Evolutionary conservation across 2,113 vertebrate species (phyloP).

Genomic region (Dipodomys spectabilis): DNA sequence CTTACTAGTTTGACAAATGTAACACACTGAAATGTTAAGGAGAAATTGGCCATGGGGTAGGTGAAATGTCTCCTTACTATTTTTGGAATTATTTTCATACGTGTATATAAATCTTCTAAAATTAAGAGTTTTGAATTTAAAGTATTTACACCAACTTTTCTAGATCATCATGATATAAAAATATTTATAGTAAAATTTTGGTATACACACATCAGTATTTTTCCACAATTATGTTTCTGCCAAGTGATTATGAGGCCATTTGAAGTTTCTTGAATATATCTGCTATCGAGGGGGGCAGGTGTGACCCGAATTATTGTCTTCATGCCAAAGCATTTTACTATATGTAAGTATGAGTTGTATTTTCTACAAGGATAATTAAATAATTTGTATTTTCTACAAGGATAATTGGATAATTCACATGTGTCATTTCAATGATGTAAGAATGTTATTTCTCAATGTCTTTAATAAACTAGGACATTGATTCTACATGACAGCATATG

Average conservation of each 20-base stretch:
- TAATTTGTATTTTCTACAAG: background rate
- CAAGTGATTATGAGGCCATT: background rate
- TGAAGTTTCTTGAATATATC: background rate
- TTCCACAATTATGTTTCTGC: background rate
- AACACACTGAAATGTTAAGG: background rate
- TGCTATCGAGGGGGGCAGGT: background rate
- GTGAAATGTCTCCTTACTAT: background rate
- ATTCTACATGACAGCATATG: background rate
- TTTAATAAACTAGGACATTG: slow-evolving; percentile 1
- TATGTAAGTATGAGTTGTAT: background rate
- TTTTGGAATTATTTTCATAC: background rate
- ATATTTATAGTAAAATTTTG: background rate
- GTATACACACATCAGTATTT: background rate
- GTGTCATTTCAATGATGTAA: background rate
- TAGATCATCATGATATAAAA: background rate
- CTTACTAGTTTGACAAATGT: background rate
- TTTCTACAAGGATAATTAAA: background rate
- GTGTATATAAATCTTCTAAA: background rate
- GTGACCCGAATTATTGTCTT: background rate
- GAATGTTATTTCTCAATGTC: background rate
- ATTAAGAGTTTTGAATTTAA: background rate
- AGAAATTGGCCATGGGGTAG: background rate
- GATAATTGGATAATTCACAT: background rate
- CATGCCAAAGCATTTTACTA: background rate
- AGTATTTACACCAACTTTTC: background rate